phyloP scores from a whole-genome alignment of 2,113 vertebrate genomes.

The Hippocampus mohnikei region DNA sequence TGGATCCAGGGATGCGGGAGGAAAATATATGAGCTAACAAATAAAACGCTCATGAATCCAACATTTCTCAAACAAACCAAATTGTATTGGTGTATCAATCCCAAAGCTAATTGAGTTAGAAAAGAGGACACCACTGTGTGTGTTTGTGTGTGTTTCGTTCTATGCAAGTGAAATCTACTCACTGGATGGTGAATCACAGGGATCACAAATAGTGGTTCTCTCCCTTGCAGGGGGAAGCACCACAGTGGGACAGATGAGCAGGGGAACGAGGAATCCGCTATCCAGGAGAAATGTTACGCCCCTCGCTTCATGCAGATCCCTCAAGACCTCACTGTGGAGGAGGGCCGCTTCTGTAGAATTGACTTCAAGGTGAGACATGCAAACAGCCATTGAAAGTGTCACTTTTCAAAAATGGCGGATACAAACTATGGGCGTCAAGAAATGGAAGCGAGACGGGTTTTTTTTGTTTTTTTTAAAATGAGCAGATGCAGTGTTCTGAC shows the following conservation, averaged over 20 bases:
- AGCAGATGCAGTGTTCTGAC: background rate
- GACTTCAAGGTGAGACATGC: slow-evolving; percentile 84
- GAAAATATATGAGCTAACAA: background rate
- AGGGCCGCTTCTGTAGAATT: slow-evolving; percentile 90
- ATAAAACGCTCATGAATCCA: background rate
- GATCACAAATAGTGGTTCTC: slow-evolving; percentile 5
- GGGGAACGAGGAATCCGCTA: slow-evolving; percentile 77
- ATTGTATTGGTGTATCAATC: background rate
- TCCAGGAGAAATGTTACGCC: slow-evolving; percentile 92
- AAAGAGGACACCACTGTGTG: background rate
- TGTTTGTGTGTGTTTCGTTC: background rate
- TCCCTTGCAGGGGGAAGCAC: slow-evolving; percentile 75
- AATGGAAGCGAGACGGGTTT: background rate
- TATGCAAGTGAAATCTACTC: slow-evolving; percentile 7
- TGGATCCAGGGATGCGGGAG: background rate
- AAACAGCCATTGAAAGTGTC: background rate
- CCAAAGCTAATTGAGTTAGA: background rate
- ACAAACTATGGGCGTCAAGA: background rate
- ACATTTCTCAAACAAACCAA: background rate
- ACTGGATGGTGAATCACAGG: slow-evolving; percentile 10
- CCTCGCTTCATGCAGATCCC: slow-evolving; percentile 92
- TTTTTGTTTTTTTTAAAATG: background rate
- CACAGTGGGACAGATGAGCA: slow-evolving; percentile 75
- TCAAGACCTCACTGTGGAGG: slow-evolving; percentile 82
- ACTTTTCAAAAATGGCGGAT: background rate